These are phyloP conservation scores for Crotalus tigris DNA, from an alignment of 2,113 vertebrate species.

Conservation along the genomic window DNA sequence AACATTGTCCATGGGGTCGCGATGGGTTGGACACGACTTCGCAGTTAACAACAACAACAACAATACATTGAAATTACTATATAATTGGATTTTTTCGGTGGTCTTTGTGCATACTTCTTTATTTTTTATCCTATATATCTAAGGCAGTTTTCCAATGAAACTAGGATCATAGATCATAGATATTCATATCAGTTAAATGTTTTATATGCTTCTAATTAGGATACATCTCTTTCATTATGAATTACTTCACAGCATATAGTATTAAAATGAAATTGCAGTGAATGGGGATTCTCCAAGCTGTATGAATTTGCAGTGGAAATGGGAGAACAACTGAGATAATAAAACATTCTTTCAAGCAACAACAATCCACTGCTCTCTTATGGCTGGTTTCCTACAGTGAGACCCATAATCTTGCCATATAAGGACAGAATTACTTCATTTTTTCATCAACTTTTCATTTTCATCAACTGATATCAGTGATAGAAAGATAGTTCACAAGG, in stretches of 20 bases:
- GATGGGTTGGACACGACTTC: too few species aligned
- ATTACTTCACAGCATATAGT: background rate
- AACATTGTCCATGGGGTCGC: too few species aligned
- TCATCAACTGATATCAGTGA: background rate
- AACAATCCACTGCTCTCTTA: background rate
- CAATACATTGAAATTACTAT: background rate
- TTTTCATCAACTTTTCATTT: background rate
- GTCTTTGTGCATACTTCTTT: background rate
- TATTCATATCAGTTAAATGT: background rate
- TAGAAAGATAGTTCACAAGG: background rate
- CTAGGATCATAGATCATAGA: background rate
- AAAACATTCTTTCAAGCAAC: background rate
- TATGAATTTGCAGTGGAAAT: background rate
- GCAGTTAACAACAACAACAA: too few species aligned
- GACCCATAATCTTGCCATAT: background rate
- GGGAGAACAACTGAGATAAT: background rate
- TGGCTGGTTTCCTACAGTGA: background rate
- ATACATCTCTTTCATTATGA: background rate
- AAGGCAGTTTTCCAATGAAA: background rate
- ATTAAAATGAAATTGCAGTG: background rate
- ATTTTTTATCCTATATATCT: background rate
- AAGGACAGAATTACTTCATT: background rate
- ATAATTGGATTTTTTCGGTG: background rate
- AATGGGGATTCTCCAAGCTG: background rate
- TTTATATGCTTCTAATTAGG: background rate